These are phyloP conservation scores for Sinosuthora webbiana DNA, from an alignment of 2,113 vertebrate species.

Conservation along the genomic window DNA sequence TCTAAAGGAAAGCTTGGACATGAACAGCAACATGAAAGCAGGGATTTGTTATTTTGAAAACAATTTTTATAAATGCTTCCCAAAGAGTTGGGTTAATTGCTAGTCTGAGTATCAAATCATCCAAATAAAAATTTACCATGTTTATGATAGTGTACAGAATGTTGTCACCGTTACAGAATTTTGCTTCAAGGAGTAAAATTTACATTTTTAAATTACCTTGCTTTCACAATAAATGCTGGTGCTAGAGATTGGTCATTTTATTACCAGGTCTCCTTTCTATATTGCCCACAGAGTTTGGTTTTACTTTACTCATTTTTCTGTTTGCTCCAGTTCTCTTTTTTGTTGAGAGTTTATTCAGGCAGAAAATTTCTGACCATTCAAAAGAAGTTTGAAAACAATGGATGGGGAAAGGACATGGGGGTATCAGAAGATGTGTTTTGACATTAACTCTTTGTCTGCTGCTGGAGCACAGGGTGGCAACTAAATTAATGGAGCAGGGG, in stretches of 20 bases:
- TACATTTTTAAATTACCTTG: not conserved
- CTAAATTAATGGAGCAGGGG: not conserved
- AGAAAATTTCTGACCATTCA: constrained; percentile 46
- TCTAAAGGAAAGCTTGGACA: not conserved
- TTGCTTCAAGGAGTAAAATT: not conserved
- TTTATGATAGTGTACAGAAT: not conserved
- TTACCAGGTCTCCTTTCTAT: not conserved
- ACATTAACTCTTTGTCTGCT: constrained; percentile 51
- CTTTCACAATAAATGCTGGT: not conserved
- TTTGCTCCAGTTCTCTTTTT: constrained; percentile 12
- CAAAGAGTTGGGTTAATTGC: not conserved
- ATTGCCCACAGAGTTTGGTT: not conserved
- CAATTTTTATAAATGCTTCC: not conserved
- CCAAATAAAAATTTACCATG: not conserved
- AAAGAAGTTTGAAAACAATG: constrained; percentile 52
- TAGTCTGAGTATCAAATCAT: not conserved
- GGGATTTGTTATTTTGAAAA: not conserved
- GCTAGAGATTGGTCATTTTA: not conserved
- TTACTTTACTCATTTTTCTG: not conserved
- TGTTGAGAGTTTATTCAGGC: constrained; percentile 32
- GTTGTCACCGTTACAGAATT: not conserved
- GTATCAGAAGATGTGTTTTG: constrained; percentile 44
- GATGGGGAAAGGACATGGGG: not conserved
- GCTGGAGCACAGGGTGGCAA: not conserved
- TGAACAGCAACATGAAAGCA: not conserved